These are phyloP conservation scores for Athalia rosae DNA, from an alignment of 2,888 invertebrate species.

Conservation along the genomic window DNA sequence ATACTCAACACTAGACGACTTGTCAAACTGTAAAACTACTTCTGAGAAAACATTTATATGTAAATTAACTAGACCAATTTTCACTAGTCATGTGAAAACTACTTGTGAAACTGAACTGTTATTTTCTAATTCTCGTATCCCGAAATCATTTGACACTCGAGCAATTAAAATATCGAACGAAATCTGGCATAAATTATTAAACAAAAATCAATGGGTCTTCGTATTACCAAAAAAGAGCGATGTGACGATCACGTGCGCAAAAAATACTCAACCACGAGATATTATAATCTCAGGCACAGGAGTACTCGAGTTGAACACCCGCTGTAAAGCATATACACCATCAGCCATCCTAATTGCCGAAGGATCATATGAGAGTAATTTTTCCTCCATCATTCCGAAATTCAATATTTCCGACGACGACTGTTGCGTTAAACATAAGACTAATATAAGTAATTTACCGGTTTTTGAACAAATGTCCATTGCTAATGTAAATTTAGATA, in stretches of 20 bases:
- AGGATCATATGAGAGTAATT: constrained; percentile 4
- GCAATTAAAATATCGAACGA: constrained; percentile 15
- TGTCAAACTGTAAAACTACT: no score
- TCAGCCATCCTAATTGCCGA: constrained; percentile 6
- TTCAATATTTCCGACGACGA: no score
- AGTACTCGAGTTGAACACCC: background rate
- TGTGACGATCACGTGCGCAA: background rate
- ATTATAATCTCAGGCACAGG: background rate
- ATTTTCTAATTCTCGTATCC: constrained; percentile 15
- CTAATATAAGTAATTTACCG: constrained; percentile 7
- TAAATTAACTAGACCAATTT: constrained; percentile 37
- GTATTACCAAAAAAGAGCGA: background rate
- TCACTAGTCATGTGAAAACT: constrained; percentile 28
- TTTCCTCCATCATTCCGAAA: background rate
- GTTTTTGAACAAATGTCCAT: background rate
- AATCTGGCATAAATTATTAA: background rate
- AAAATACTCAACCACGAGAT: background rate
- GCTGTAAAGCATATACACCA: constrained; percentile 7
- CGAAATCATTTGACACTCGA: constrained; percentile 10
- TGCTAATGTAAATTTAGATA: background rate
- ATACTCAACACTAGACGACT: no score
- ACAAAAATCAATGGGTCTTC: constrained; percentile 18
- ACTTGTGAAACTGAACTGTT: constrained; percentile 45
- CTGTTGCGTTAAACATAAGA: constrained; percentile 8
- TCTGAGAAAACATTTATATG: no score